These are phyloP conservation scores for Antennarius striatus DNA, from an alignment of 2,113 vertebrate species.

Conservation along the genomic window DNA sequence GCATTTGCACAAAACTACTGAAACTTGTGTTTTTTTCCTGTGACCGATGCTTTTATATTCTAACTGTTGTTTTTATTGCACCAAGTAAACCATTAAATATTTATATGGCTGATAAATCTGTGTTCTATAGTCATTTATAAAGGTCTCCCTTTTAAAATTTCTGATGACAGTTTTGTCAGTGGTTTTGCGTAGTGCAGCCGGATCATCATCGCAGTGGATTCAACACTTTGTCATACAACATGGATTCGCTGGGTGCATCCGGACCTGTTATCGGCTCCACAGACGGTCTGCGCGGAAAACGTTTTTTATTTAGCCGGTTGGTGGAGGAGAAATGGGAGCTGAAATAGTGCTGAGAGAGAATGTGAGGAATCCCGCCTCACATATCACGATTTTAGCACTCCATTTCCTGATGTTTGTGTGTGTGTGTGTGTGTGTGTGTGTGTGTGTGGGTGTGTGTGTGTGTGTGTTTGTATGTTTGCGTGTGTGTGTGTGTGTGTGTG, in stretches of 20 bases:
- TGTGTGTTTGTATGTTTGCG: slow-evolving; percentile 27
- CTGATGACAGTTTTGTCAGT: too few relatives aligned
- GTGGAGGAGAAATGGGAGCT: slow-evolving; percentile 31
- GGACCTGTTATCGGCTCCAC: slow-evolving; percentile 40
- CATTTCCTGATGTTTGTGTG: slow-evolving; percentile 48
- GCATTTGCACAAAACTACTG: slow-evolving; percentile 91
- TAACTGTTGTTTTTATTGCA: slow-evolving; percentile 91
- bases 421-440: background rate
- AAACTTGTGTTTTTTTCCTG: slow-evolving; percentile 93
- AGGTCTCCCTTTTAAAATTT: too few relatives aligned
- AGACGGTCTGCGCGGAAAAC: background rate
- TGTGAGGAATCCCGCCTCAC: slow-evolving; percentile 37
- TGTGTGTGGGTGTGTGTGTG: slow-evolving; percentile 25
- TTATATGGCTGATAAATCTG: slow-evolving; percentile 53
- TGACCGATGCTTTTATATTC: slow-evolving; percentile 95
- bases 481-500: slow-evolving; percentile 12
- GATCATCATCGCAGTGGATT: background rate
- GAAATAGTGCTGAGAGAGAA: slow-evolving; percentile 38
- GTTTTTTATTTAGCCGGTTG: background rate
- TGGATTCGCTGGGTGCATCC: slow-evolving; percentile 25
- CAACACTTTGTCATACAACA: too few relatives aligned
- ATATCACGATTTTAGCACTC: slow-evolving; percentile 24
- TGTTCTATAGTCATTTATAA: background rate
- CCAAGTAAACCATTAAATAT: slow-evolving; percentile 85
- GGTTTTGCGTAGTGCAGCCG: background rate